A percentile compares a stretch with the other conserved stretches of the same genome.
These are phyloP conservation scores for Spizella passerina DNA, from an alignment of 2,797 vertebrate genomes.

Conservation along the genomic window DNA sequence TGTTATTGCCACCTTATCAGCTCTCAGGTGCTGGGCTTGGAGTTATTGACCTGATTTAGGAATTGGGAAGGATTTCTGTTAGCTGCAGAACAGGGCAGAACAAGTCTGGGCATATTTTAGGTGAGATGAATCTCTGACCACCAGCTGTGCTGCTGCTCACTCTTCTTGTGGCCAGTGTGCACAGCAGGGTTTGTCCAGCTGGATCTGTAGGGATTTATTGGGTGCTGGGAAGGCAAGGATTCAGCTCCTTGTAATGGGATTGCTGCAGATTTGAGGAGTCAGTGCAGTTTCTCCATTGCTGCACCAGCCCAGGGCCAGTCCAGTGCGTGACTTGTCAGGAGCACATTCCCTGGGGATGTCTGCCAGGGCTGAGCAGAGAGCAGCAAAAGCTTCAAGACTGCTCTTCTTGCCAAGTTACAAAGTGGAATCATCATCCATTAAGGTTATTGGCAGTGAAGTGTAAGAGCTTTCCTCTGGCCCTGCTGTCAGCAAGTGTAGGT, in stretches of 20 bases:
- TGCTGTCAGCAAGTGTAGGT: not conserved
- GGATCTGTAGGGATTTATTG: not conserved
- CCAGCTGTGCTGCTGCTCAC: not conserved
- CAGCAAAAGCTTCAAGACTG: not conserved
- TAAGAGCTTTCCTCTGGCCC: not conserved
- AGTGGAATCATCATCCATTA: not conserved
- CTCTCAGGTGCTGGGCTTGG: not conserved
- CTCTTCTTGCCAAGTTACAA: not conserved
- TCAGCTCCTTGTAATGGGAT: rapidly evolving
- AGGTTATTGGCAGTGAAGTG: not conserved
- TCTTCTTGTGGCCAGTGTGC: not conserved
- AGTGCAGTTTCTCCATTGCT: not conserved
- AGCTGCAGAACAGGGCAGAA: not conserved
- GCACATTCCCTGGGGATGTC: not conserved
- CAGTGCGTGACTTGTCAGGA: not conserved
- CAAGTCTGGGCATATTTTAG: not conserved
- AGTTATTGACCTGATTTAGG: not conserved
- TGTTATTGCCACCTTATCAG: not conserved
- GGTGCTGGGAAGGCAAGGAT: not conserved
- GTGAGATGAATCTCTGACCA: not conserved
- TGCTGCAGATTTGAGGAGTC: not conserved
- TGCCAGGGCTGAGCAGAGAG: not conserved
- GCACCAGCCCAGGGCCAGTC: not conserved
- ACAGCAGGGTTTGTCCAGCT: not conserved
- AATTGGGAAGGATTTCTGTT: not conserved